Evolutionary conservation across 2,797 vertebrate genomes (phyloP), one percentile per base, ranked within the genome.

Genomic region (Lithobates pipiens): DNA sequence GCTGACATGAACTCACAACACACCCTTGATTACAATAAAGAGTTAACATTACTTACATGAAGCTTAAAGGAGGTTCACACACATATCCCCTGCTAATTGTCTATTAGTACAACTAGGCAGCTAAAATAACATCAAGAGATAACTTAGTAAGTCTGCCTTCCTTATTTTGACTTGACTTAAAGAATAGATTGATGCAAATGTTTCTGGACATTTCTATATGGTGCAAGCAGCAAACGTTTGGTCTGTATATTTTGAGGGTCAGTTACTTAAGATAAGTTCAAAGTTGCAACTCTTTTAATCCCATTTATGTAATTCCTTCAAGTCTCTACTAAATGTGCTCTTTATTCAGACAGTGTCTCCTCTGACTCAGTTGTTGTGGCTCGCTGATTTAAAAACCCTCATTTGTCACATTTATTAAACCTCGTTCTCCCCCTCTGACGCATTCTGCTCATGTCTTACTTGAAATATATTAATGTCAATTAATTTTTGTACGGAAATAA

Each of bases 241-340:
- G 91, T 91, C 91, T 92, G 91, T 90, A 91, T 92, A 92, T 92
- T 92, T 92, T 91, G 91, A 92, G 91, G 93, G 93, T 93, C 91
- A 92, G 86, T 90, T 91, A 90, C 92, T 91, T 92, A 91, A 93
- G 90, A 91, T 88, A 88, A 91, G 91, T 93, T 93, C 92, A 93
- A 92, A 93, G 92, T 89, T 87, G 89, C 91, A 92, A 90, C 91
- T 91, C 89, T 90, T 91, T 93, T 92, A 92, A 92, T 92, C 91
- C 91, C 83, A 88, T 87, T 87, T 88, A 89, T 90, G 90, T 89
- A 91, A 89, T 90, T 89, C 89, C 88, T 88, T 27, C 85, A n/a
- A 90, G 90, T 89, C 90, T 92, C 88, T 89, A 87, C 86, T 85
- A 89, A 81, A 74, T 80, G 76, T 76, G 57, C 76, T 76, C 76